These are phyloP conservation scores for Telenomus remus DNA, from an alignment of 1,140 invertebrate genomes.

Conservation along the genomic window DNA sequence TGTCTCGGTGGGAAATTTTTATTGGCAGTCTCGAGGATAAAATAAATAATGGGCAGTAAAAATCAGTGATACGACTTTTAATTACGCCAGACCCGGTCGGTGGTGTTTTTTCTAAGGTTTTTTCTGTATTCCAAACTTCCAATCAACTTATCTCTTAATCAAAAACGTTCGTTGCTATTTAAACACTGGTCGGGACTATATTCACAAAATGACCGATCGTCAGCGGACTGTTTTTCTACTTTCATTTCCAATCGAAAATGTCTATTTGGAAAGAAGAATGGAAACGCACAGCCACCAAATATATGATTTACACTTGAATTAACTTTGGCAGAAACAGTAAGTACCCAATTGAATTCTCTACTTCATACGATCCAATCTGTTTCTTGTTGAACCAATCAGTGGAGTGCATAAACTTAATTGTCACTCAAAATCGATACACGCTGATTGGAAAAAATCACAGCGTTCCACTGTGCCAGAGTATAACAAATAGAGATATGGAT, in stretches of 20 bases:
- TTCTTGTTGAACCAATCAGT: not conserved
- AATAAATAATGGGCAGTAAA: no score
- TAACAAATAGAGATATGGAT: no score
- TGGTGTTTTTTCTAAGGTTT: no score
- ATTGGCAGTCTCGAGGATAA: no score
- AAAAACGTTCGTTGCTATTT: no score
- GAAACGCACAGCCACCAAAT: not conserved
- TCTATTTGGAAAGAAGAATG: not conserved
- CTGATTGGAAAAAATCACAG: not conserved
- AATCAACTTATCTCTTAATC: no score
- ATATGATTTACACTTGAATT: not conserved
- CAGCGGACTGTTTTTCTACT: not conserved
- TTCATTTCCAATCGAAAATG: not conserved
- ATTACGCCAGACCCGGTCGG: no score
- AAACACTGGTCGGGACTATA: no score
- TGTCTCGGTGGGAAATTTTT: no score
- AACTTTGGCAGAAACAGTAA: not conserved
- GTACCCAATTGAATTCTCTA: conserved; percentile 1
- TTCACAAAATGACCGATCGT: no score
- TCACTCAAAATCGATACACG: not conserved
- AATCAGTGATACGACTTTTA: no score
- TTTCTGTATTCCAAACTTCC: no score
- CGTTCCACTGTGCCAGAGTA: not conserved
- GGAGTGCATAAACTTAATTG: not conserved
- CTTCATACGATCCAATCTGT: not conserved